Evolutionary conservation across 2,888 invertebrate species (phyloP), one percentile per base, ranked within the genome.

Genomic region (Cactoblastis cactorum): DNA sequence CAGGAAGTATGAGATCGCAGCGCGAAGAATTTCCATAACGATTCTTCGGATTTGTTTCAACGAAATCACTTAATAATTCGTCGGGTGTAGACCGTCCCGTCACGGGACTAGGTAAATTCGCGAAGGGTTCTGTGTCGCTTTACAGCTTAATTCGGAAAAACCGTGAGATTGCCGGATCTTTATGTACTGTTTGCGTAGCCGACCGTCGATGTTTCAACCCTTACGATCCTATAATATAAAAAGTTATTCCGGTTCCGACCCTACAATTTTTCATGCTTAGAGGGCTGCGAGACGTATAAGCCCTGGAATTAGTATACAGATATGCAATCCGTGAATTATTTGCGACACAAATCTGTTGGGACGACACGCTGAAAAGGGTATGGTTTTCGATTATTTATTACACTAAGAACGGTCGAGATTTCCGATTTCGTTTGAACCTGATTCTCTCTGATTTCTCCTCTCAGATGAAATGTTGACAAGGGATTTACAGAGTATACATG

Each of bases 131-230:
- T 71, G 58, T 74, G 77, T 79, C 83, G 77, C 71, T 80, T 76
- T 76, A 82, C 76, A 66, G 69, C 83, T 85, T 85, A 80, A 85
- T 85, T 79, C 77, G 63, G 77, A 79, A 83, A 83, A 83, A 81
- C 76, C 77, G 76, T 76, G 75, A 80, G 79, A 81, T 80, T 71
- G 74, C 74, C 67, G 66, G 74, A 79, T 81, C 80, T 83, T 84
- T 83, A 82, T 80, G 74, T 80, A 83, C 81, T 83, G 84, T 85
- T 84, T 84, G 82, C 72, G 76, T 77, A 75, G 74, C 74, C 77
- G 72, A 70, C 77, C 79, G 78, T 68, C 76, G 69, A 79, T 81
- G 80, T 81, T 83, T 79, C 71, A 83, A 81, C 81, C 80, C 80
- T 77, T 80, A 71, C 72, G 70, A 69, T 69, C 67, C 74, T 72